Base-by-base conservation (phyloP, 2,888 invertebrate genomes). In the Leptinotarsa haldemani region DNA sequence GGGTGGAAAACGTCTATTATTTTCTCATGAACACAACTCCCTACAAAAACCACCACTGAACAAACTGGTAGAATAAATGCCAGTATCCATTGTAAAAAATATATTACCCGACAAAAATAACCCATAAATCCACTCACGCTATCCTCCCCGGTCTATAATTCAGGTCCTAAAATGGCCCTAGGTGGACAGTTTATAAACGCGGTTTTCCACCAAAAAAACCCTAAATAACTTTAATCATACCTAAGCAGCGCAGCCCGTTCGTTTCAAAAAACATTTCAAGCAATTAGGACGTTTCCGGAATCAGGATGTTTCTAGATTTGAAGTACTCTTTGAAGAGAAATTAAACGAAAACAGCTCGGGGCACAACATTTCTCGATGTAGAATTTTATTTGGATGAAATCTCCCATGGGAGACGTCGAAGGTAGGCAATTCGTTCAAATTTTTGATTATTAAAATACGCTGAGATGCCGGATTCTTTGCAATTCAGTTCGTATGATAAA, bases 301-400 rank as follows among this genome's bases (percentile, higher is more conserved):
- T 30, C 67, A 4, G 65, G n/a, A 53, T 48, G 48, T 53, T 71
- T 74, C 63, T 65, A 69, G 67, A 74, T 69, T 70, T 68, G 61
- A 65, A 67, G 64, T 65, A 48, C 70, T 52, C 66, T 72, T 73
- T 61, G 71, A 74, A 68, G 74, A 72, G 75, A 77, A 79, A 79
- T 79, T 75, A 77, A 79, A 79, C 53, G 77, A 77, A 78, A 79
- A 79, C 67, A 76, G 74, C 79, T 74, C 22, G 40, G 22, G 71
- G 79, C 67, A 22, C 65, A 64, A 74, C 50, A 58, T 67, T 65
- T 48, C 52, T 73, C 30, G 77, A 69, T 74, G 75, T 70, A 69
- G 75, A 74, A 70, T 74, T 79, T 76, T 78, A 79, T 79, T 78
- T 78, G 69, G 74, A 76, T 78, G 71, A 75, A 74, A 77, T 74